phyloP scores from a whole-genome alignment of 2,888 invertebrate species.

The Synanthedon tipuliformis region DNA sequence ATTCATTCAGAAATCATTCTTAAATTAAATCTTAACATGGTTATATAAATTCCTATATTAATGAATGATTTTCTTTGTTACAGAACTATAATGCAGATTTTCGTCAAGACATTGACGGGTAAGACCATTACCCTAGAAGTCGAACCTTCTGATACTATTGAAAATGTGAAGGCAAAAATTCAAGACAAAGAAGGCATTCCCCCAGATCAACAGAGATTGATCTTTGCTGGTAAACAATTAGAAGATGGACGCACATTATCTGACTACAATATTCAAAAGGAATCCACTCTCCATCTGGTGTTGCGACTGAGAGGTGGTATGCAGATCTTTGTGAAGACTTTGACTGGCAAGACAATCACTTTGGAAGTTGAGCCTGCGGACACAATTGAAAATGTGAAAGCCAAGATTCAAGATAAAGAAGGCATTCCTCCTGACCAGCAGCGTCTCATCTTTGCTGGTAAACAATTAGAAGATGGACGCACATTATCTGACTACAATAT shows the following conservation, averaged over 20 bases:
- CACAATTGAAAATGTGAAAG: constrained; percentile 95
- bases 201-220: constrained; percentile 90
- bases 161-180: constrained; percentile 94
- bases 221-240: constrained; percentile 93
- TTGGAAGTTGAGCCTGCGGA: constrained; percentile 93
- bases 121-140: constrained; percentile 94
- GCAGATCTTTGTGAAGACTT: constrained; percentile 98
- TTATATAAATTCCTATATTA: not conserved
- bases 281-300: constrained; percentile 94
- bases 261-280: constrained; percentile 95
- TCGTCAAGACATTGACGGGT: constrained; percentile 93
- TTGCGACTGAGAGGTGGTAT: constrained; percentile 92
- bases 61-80: not conserved
- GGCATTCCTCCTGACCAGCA: constrained; percentile 93
- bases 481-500: constrained; percentile 94
- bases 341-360: constrained; percentile 93
- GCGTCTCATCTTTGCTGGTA: constrained; percentile 91
- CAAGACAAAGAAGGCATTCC: constrained; percentile 94
- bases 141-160: constrained; percentile 92
- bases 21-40: no score
- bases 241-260: constrained; percentile 94
- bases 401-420: constrained; percentile 92
- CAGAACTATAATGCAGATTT: constrained; percentile 85
- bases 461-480: constrained; percentile 94
- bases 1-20: not conserved